A percentile compares a stretch with the other conserved stretches of the same genome.
phyloP scores from a whole-genome alignment of 2,888 invertebrate genomes.

The Apodemia duryi region DNA sequence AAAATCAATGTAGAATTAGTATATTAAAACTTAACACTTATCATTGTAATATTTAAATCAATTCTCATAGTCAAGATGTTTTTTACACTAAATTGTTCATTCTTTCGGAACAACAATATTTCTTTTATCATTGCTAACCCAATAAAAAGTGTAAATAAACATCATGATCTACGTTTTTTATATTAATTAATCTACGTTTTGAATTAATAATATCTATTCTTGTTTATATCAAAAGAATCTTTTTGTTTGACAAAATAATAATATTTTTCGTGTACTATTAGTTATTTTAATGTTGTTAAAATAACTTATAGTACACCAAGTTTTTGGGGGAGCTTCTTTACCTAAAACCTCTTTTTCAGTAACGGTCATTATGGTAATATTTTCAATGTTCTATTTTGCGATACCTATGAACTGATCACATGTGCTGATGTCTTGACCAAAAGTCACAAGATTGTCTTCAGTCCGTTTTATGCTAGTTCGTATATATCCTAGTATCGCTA shows the following conservation, averaged over 20 bases:
- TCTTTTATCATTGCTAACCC: not conserved
- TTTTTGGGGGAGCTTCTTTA: not conserved
- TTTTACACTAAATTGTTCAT: no score
- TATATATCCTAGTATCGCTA: not conserved
- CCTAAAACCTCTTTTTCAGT: not conserved
- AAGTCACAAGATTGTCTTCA: not conserved
- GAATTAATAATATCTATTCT: not conserved
- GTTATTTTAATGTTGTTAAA: not conserved
- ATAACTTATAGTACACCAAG: not conserved
- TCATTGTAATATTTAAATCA: no score
- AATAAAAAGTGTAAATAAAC: not conserved
- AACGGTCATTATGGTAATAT: not conserved
- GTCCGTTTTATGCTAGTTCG: not conserved
- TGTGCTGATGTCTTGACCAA: constrained; percentile 10
- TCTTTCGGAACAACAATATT: not conserved
- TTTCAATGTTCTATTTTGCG: not conserved
- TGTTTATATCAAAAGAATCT: not conserved
- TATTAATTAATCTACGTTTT: not conserved
- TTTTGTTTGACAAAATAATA: constrained; percentile 7
- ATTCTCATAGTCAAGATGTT: no score
- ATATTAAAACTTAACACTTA: no score
- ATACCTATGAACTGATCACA: constrained; percentile 11
- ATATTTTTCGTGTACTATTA: not conserved
- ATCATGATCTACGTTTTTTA: not conserved
- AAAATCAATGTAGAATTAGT: no score